Evolutionary conservation across 2,797 vertebrate genomes (phyloP), one percentile per base, ranked within the genome.

Genomic region (Leucoraja ocellata): DNA sequence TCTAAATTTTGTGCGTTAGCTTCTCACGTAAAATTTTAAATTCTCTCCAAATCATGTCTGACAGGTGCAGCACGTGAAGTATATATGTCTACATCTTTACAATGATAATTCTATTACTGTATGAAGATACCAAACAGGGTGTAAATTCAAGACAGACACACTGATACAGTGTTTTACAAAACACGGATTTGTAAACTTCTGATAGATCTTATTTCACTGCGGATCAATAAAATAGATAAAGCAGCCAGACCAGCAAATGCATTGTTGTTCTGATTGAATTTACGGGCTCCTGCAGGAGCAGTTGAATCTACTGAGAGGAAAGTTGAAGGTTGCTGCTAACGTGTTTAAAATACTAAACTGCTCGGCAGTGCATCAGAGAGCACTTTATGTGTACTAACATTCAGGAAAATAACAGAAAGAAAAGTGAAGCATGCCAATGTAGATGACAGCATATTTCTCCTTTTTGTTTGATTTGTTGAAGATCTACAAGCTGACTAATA

Each of bases 281-380:
- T 91, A 94, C 93, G 61, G 63, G 63, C 94, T 93, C 65, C 93
- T 93, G 25, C 86, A 93, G 93, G 94, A 93, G 65, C 0, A 0
- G 68, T 93, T 61, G 71, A 4, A 46, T 93, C 93, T 94, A 94
- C 83, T 58, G 95, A 94, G 93, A 91, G 93, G 94, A 94, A 94
- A 94, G 91, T 74, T 95, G 94, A 95, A 96, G 93, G 93, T 23
- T 0, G 93, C 92, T 93, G 93, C 94, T 94, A 95, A 95, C 39
- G 32, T 94, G 94, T 93, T 91, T 83, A 77, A 96, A 96, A 94
- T 94, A 95, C 61, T 36, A 94, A 95, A 95, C 94, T 25, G 6
- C 93, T 94, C 36, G 93, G 93, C 94, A 80, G 10, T 88, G 93
- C 39, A 32, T 94, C 77, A 61, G 39, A 81, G 93, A 91, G 76